phyloP scores from a whole-genome alignment of 2,113 vertebrate genomes.

The Pseudopipra pipra region DNA sequence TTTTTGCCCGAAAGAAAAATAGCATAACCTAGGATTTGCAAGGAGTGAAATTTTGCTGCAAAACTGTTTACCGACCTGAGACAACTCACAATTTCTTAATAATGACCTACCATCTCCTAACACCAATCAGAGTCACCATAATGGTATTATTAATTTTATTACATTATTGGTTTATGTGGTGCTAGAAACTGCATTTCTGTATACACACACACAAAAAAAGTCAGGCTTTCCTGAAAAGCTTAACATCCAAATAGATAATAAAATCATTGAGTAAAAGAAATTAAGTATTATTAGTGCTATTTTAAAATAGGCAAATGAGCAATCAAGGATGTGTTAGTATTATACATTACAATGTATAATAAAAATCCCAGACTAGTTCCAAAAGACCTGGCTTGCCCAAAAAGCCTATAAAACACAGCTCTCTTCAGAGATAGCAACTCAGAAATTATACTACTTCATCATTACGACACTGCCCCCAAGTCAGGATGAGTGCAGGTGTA shows the following conservation, averaged over 20 bases:
- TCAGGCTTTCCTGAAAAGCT: background rate
- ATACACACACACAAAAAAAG: background rate
- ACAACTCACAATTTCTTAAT: background rate
- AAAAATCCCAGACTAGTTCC: background rate
- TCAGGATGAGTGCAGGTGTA: background rate
- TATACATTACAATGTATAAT: background rate
- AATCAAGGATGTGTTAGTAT: background rate
- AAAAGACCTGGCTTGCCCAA: background rate
- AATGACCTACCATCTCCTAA: background rate
- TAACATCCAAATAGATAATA: background rate
- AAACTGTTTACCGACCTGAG: background rate
- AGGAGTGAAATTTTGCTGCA: background rate
- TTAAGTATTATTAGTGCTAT: background rate
- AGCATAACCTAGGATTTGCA: background rate
- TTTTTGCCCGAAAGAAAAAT: background rate
- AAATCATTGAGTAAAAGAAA: background rate
- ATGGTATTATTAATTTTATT: background rate
- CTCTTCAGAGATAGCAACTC: background rate
- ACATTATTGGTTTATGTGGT: background rate
- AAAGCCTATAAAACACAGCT: background rate
- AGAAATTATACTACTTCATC: background rate
- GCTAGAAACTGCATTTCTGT: background rate
- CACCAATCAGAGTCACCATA: background rate
- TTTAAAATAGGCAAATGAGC: background rate
- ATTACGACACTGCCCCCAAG: background rate